phyloP scores from a whole-genome alignment of 2,113 vertebrate species.

The Vanacampus margaritifer region DNA sequence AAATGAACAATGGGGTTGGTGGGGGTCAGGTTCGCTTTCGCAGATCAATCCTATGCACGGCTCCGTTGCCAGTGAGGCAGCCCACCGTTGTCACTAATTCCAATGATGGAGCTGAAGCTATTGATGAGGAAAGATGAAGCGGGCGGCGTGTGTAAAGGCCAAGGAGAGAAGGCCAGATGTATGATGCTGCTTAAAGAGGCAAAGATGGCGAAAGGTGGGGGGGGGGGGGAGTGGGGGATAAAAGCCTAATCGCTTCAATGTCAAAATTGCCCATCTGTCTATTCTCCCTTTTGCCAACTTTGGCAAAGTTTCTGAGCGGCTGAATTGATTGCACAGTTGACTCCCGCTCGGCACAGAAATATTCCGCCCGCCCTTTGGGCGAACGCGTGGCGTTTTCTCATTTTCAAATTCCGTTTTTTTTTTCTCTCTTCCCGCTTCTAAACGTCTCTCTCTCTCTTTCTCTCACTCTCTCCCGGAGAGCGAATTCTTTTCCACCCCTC shows the following conservation, averaged over 20 bases:
- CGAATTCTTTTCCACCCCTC: constrained; percentile 34
- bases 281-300: constrained; percentile 37
- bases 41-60: constrained; percentile 58
- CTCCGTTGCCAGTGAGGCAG: constrained; percentile 36
- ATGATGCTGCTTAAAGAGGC: background rate
- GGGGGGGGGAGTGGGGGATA: too few relatives aligned
- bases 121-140: constrained; percentile 38
- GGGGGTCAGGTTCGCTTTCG: constrained; percentile 48
- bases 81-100: constrained; percentile 34
- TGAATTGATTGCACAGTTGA: constrained; percentile 46
- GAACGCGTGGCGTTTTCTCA: constrained; percentile 40
- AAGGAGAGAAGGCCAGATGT: background rate
- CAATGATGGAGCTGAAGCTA: constrained; percentile 38
- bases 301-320: constrained; percentile 35
- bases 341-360: constrained; percentile 33
- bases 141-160: constrained; percentile 20
- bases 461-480: constrained; percentile 12
- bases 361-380: constrained; percentile 35
- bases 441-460: background rate
- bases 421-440: background rate
- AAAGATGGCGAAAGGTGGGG: background rate
- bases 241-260: constrained; percentile 4
- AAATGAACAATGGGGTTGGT: constrained; percentile 50
- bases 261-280: constrained; percentile 35
- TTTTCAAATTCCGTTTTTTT: constrained; percentile 36